Conservation (phyloP, 2,797 vertebrate species). For the Gambelia wislizenii region DNA sequence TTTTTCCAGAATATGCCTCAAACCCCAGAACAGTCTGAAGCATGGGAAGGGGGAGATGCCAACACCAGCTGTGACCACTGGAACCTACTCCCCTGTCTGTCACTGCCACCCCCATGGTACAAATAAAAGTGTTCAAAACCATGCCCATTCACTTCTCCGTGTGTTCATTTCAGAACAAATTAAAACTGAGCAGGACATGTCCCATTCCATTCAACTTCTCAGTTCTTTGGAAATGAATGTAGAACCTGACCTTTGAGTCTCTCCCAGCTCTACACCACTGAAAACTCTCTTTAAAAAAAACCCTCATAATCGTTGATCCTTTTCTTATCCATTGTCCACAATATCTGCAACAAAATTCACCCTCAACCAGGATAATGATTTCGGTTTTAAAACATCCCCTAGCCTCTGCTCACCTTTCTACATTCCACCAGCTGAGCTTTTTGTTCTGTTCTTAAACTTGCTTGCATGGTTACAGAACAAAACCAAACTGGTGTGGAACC, state of each 20-base stretch:
- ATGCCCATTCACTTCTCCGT: background rate
- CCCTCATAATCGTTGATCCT: accelerated
- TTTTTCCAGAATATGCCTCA: no score
- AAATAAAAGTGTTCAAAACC: background rate
- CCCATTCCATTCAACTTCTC: background rate
- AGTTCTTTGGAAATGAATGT: background rate
- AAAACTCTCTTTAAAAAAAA: background rate
- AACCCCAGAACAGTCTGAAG: no score
- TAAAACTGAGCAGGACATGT: background rate
- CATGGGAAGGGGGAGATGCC: no score
- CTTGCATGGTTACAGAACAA: slow-evolving; percentile 34
- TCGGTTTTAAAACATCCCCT: slow-evolving; percentile 17
- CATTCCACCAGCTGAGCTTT: slow-evolving; percentile 41
- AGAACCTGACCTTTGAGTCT: background rate
- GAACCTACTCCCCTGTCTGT: background rate
- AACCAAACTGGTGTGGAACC: slow-evolving; percentile 46
- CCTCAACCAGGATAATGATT: accelerated
- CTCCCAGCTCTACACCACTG: background rate
- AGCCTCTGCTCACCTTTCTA: background rate
- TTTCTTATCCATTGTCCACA: background rate
- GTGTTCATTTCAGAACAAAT: background rate
- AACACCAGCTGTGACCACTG: background rate
- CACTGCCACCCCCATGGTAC: background rate
- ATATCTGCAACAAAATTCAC: slow-evolving; percentile 26
- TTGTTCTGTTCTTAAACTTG: slow-evolving; percentile 11